Conservation (phyloP, 2,888 invertebrate genomes). For the Troilus luridus region DNA sequence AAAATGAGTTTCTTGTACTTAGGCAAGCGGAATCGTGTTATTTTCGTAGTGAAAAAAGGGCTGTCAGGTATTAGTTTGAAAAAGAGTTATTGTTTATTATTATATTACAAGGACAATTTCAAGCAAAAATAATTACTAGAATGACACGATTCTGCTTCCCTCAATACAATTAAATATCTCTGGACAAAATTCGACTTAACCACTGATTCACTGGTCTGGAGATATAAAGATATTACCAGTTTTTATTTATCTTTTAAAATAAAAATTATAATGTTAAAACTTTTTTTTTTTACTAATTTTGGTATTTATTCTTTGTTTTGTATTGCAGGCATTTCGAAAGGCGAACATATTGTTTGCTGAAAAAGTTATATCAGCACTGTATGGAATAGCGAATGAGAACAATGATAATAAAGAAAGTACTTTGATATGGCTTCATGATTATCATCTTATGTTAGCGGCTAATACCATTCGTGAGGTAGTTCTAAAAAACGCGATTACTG, state of each 20-base stretch:
- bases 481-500: not conserved
- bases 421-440: slow-evolving; percentile 94
- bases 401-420: slow-evolving; percentile 72
- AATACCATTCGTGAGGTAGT: slow-evolving; percentile 86
- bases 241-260: not conserved
- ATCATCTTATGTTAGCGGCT: slow-evolving; percentile 93
- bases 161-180: too few relatives aligned
- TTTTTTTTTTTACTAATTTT: not conserved
- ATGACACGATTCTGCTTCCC: too few relatives aligned
- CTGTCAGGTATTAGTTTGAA: too few relatives aligned
- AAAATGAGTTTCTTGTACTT: too few relatives aligned
- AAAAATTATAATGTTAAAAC: not conserved
- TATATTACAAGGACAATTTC: too few relatives aligned
- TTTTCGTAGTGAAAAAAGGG: too few relatives aligned
- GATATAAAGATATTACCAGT: not conserved
- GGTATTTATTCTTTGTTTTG: not conserved
- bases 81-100: too few relatives aligned
- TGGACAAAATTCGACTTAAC: too few relatives aligned
- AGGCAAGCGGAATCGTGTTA: too few relatives aligned
- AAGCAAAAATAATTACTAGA: too few relatives aligned
- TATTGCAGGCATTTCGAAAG: slow-evolving; percentile 78
- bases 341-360: slow-evolving; percentile 88
- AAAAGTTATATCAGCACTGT: slow-evolving; percentile 80
- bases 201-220: too few relatives aligned
- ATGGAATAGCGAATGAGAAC: slow-evolving; percentile 60